Evolutionary conservation across 2,113 vertebrate genomes (phyloP), one percentile per base, ranked within the genome.

Genomic region (Nibea coibor): DNA sequence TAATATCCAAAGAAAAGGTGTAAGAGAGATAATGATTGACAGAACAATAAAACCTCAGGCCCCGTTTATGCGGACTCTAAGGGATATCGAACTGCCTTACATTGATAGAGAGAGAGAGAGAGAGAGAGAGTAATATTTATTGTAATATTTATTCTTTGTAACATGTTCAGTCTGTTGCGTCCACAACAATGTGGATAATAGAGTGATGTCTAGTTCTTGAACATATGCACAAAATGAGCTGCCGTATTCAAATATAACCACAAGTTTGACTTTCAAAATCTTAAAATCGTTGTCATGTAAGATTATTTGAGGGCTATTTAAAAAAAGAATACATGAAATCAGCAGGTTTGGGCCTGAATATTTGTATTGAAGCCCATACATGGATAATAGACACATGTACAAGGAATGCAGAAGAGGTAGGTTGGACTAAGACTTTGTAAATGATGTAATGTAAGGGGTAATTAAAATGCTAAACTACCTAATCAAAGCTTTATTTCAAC

Each of bases 401-500:
- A 58, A 59, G 59, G 20, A 71, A 59, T 26, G 71, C 17, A 75
- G n/a, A 26, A 47, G 15, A 57, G 57, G 31, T 22, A 35, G 39
- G 48, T 61, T 70, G 35, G 63, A 75, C 24, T 67, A 39, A 72
- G 58, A 67, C 69, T 54, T 67, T 78, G 53, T 62, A 57, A 82
- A 74, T 76, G 5, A 78, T 71, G 31, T 54, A 72, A 83, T 81
- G 61, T 83, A 58, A 86, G 43, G 39, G 47, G 39, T 88, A 70
- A 88, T 84, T 90, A 77, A 85, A 79, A 82, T 77, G 76, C 65
- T 80, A 64, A 87, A 83, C 70, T 78, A 79, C 39, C 80, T 58
- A 84, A 87, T 87, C 84, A 90, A 82, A 65, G 64, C 83, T 76
- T 75, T 70, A 84, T 82, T 78, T 80, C 48, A 54, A 80, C 72